A percentile compares a stretch with the other conserved stretches of the same genome.
These are phyloP conservation scores for Tenthredo mesomela DNA, from an alignment of 2,888 invertebrate genomes.

Conservation along the genomic window DNA sequence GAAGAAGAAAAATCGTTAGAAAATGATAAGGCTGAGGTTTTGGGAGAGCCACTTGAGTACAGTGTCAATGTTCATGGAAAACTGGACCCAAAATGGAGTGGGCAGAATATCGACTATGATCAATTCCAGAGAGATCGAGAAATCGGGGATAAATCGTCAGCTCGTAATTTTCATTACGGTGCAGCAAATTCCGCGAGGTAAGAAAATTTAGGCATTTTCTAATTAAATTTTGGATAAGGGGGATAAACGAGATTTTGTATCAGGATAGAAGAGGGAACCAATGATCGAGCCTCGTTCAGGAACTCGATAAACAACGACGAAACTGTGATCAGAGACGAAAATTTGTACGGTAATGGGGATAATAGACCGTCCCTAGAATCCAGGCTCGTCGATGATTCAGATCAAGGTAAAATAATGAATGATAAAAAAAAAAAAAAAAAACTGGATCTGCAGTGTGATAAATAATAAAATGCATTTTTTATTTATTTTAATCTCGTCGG, in stretches of 20 bases:
- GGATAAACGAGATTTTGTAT: background rate
- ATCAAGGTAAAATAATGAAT: background rate
- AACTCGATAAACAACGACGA: background rate
- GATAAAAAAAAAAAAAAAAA: too few species aligned
- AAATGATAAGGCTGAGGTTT: background rate
- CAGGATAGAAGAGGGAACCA: constrained; percentile 37
- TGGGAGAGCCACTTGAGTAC: constrained; percentile 55
- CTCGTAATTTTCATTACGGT: background rate
- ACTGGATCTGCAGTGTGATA: background rate
- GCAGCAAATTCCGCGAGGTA: background rate
- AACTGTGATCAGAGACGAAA: background rate
- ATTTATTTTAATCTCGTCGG: background rate
- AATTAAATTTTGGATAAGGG: background rate
- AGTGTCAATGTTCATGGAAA: constrained; percentile 46
- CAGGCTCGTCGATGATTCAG: constrained; percentile 8
- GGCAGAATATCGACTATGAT: constrained; percentile 58
- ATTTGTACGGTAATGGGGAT: background rate
- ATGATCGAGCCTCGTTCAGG: background rate
- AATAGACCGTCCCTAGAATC: background rate
- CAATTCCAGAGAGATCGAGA: background rate
- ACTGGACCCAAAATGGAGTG: constrained; percentile 55
- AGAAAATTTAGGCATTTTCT: background rate
- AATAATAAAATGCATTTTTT: background rate
- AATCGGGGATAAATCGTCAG: background rate
- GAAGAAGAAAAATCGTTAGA: background rate